Percentiles rank a stretch among this genome's conserved stretches.
Conservation (phyloP, 2,797 vertebrate species). For the Lutjanus campechanus region DNA sequence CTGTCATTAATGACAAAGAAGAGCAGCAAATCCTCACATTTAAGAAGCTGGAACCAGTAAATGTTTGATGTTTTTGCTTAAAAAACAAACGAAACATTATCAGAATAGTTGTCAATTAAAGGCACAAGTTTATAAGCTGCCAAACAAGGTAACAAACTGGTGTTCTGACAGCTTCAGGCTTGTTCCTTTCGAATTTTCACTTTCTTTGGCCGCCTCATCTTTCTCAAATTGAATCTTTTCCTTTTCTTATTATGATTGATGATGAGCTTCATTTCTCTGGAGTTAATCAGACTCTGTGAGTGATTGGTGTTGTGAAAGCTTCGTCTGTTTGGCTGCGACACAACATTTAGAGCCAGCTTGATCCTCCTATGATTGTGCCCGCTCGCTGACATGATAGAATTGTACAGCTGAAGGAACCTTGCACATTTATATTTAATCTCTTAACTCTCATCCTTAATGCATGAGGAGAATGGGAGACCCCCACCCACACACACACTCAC, state of each 20-base stretch:
- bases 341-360: conserved; percentile 20
- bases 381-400: conserved; percentile 74
- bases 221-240: not conserved
- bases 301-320: conserved; percentile 14
- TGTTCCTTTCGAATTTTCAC: not conserved
- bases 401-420: conserved; percentile 72
- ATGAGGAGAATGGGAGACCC: conserved; percentile 77
- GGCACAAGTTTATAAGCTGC: not conserved
- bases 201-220: not conserved
- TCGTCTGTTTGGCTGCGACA: not conserved
- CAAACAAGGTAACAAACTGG: not conserved
- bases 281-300: conserved; percentile 26
- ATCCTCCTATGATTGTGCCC: conserved; percentile 38
- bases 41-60: no score
- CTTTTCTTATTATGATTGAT: not conserved
- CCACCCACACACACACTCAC: not conserved
- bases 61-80: no score
- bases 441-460: conserved; percentile 81
- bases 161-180: not conserved
- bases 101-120: no score
- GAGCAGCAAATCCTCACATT: no score
- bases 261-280: not conserved
- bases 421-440: conserved; percentile 85
- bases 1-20: no score
- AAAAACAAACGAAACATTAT: no score